These are phyloP conservation scores for Dicranocentrus wangi DNA, from an alignment of 2,888 invertebrate genomes.

Conservation along the genomic window DNA sequence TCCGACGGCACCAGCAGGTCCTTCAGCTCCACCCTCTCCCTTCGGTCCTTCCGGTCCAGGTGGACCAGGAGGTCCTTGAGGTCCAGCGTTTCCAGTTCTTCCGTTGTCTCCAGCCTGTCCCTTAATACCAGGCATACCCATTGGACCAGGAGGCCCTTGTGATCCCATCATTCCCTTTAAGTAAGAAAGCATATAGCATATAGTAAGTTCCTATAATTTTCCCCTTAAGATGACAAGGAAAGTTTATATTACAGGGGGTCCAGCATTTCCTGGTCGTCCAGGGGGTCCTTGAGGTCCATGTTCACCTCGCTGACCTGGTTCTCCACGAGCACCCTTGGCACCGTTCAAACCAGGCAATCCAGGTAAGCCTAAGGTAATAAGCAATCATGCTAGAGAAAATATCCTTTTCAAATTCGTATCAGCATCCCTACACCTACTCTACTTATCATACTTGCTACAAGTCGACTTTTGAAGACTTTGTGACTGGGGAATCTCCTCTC, in stretches of 20 bases:
- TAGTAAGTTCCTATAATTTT: too few relatives aligned
- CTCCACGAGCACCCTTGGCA: conserved; percentile 84
- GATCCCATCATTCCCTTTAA: conserved; percentile 83
- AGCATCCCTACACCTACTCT: too few relatives aligned
- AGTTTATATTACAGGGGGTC: conserved; percentile 82
- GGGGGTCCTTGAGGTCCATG: conserved; percentile 84
- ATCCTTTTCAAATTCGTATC: too few relatives aligned
- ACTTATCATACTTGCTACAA: too few relatives aligned
- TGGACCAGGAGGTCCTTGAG: conserved; percentile 82
- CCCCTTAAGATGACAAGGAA: too few relatives aligned
- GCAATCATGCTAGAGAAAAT: too few relatives aligned
- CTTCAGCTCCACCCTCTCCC: conserved; percentile 82
- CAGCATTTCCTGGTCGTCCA: conserved; percentile 85
- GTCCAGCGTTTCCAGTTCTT: conserved; percentile 81
- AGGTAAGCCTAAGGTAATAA: conserved; percentile 79
- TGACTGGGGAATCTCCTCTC: too few relatives aligned
- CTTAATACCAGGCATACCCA: conserved; percentile 82
- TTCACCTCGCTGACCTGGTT: conserved; percentile 85
- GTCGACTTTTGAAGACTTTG: too few relatives aligned
- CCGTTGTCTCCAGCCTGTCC: conserved; percentile 83
- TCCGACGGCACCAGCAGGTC: conserved; percentile 83
- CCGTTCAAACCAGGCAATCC: conserved; percentile 81
- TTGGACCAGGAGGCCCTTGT: conserved; percentile 81
- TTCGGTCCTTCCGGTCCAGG: conserved; percentile 84
- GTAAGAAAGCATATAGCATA: too few relatives aligned